phyloP scores from a whole-genome alignment of 2,888 invertebrate species.

The Andrena trimmerana region DNA sequence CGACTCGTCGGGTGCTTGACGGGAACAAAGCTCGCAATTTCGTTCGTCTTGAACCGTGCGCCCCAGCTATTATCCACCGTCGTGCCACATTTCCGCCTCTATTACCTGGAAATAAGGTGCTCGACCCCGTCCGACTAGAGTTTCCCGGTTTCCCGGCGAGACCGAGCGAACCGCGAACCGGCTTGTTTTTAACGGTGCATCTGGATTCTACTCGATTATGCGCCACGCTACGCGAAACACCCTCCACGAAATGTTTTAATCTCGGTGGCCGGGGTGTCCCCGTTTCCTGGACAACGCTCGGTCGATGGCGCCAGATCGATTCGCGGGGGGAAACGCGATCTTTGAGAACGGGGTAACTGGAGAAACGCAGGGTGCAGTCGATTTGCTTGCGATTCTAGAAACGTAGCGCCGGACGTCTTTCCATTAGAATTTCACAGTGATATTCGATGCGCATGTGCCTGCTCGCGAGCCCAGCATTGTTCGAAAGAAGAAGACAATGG shows the following conservation, averaged over 20 bases:
- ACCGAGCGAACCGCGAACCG: neutral
- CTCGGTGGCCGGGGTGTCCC: no score
- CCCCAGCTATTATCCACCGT: conserved; percentile 32
- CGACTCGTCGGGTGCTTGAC: conserved; percentile 74
- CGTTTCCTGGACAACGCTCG: no score
- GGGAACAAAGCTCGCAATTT: conserved; percentile 82
- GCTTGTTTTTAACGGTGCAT: conserved; percentile 1
- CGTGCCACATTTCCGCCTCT: conserved; percentile 37
- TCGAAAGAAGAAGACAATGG: conserved; percentile 4
- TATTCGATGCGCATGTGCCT: neutral
- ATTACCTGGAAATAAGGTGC: conserved; percentile 55
- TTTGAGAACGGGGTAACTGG: neutral
- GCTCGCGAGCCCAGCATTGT: neutral
- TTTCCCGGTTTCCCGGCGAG: neutral
- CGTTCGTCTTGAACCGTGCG: conserved; percentile 55
- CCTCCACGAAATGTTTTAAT: no score
- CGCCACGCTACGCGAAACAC: neutral
- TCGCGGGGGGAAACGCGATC: neutral
- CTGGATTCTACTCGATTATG: conserved; percentile 15
- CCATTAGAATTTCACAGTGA: neutral
- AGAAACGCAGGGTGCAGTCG: neutral
- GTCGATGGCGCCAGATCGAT: neutral
- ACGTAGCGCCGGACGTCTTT: neutral
- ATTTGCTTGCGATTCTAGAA: neutral
- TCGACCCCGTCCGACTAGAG: conserved; percentile 26